Evolutionary conservation across 1,140 invertebrate species (phyloP), one percentile per base, ranked within the genome.

Genomic region (Papilio polytes): DNA sequence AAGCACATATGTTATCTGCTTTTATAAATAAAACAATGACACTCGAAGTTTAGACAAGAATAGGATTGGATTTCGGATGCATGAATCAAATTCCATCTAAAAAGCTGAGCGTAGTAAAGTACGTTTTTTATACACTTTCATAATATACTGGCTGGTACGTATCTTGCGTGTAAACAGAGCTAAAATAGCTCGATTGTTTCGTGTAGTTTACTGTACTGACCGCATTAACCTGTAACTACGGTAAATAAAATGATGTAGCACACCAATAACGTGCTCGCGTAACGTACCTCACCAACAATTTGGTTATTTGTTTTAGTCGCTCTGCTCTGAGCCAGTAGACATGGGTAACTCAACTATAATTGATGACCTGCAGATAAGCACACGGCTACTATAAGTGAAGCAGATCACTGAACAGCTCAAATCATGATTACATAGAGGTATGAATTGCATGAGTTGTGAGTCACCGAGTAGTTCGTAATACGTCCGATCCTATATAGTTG

Each of bases 231-330:
- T 92, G 91, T 87, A 88, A 88, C 85, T 84, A 86, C 87, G 85
- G 89, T 93, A 94, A 94, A 94, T 94, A 93, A 91, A 90, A 94
- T 94, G 92, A 94, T 94, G 91, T 90, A 94, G 88, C 88, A 85
- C 88, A 87, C 89, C 84, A 90, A 92, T 92, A 93, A 90, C 91
- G 90, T 85, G 85, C 86, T 84, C 84, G 86, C 88, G 86, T 90
- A 90, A 88, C 86, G 90, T 87, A 82, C 90, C 88, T 88, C 91
- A 84, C 80, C 85, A 93, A 88, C 90, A 90, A 89, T 86, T 90
- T 89, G 91, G 87, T 90, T 93, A 91, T 93, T 93, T 94, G 89
- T 93, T 92, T 91, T 90, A 92, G 82, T 81, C 85, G 84, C 84
- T 85, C 83, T 80, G 81, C 83, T 81, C 85, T 86, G 80, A 84